Evolutionary conservation across 2,888 invertebrate species (phyloP), one percentile per base, ranked within the genome.

Genomic region (Rhingia campestris): DNA sequence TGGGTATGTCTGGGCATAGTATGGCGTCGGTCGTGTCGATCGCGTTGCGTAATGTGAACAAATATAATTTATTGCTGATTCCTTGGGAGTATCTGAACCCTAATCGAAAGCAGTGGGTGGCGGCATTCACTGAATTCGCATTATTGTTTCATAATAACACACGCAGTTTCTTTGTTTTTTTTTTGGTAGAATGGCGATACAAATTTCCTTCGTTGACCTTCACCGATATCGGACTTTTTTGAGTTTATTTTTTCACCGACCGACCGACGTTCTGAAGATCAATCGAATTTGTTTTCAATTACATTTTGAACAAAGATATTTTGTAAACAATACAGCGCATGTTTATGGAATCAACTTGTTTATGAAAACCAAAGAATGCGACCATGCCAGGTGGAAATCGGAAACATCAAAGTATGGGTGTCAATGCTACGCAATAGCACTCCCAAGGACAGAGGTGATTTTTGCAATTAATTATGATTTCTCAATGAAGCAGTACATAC

Each of bases 321-420:
- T 30, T 45, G 35, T 70, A 70, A 64, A 75, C 74, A 81, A 63
- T 77, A 49, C 41, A 58, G 43, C 47, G 59, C 41, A 45, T 74
- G 32, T 69, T 79, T 66, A 54, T 63, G 56, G 10, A 6, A 58
- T 69, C 33, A 75, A 63, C 49, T 63, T 81, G 75, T 81, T 81
- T 75, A 69, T 58, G 51, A 69, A 14, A 41, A 47, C 22, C 39
- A 39, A 45, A 37, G 32, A 58, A 69, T 58, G 39, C 4, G 56
- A 12, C 81, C 63, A n/a, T n/a, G n/a, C n/a, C n/a, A n/a, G n/a
- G 43, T 69, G 74, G 35, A 32, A 69, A 49, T 33, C 30, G 9
- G 9, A 47, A 22, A 22, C 6, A 53, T 79, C 54, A 73, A 73
- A 63, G 74, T 35, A 30, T 39, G 37, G 33, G 64, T 56, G 64